phyloP scores from a whole-genome alignment of 2,113 vertebrate genomes.

The Glareola pratincola region DNA sequence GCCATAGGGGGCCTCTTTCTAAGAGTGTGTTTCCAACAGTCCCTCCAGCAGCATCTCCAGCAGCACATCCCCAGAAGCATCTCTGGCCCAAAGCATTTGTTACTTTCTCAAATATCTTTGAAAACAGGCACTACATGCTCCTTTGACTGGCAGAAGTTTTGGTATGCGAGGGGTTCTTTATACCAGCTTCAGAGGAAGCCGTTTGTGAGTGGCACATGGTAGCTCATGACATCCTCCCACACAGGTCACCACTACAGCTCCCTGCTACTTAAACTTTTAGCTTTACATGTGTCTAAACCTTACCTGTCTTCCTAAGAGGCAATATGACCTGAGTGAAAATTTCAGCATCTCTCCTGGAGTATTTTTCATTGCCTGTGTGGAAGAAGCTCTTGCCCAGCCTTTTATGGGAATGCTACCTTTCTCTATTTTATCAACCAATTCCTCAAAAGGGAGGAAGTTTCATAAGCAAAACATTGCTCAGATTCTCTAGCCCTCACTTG shows the following conservation, averaged over 20 bases:
- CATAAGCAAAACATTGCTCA: not conserved
- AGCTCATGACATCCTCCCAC: not conserved
- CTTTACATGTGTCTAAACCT: not conserved
- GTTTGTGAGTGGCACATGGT: not conserved
- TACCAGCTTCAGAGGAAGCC: not conserved
- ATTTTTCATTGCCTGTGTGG: not conserved
- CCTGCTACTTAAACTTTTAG: not conserved
- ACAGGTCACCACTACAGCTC: not conserved
- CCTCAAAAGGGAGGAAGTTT: not conserved
- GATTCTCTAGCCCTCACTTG: not conserved
- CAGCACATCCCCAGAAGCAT: fast-evolving
- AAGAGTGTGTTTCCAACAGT: not conserved
- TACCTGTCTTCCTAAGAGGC: not conserved
- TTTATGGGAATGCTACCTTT: not conserved
- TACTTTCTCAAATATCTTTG: not conserved
- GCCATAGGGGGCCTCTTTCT: not conserved
- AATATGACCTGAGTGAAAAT: not conserved
- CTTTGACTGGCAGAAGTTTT: not conserved
- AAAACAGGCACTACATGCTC: not conserved
- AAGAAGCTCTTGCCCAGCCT: not conserved
- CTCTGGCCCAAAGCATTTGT: not conserved
- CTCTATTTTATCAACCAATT: not conserved
- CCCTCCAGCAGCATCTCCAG: not conserved
- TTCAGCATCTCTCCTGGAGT: not conserved
- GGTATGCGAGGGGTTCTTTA: not conserved